Evolutionary conservation across 2,888 invertebrate genomes (phyloP).

Genomic region (Ametastegia equiseti): DNA sequence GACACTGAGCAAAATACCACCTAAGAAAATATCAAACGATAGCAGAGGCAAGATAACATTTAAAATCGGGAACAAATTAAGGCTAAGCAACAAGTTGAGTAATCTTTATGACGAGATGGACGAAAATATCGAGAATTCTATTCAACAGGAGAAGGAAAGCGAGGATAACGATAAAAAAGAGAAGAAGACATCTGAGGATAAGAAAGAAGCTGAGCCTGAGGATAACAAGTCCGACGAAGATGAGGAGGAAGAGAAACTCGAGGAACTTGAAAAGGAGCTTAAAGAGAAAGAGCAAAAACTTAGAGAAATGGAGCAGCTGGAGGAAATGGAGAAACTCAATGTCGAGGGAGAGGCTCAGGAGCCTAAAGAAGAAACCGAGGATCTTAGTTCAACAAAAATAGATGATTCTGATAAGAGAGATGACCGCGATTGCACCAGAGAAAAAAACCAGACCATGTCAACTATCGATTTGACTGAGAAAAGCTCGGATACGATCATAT

Average conservation of each 20-base stretch:
- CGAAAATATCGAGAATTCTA: conserved; percentile 62
- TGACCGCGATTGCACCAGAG: conserved; percentile 46
- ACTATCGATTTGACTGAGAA: conserved; percentile 57
- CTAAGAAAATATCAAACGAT: conserved; percentile 70
- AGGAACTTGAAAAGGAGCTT: conserved; percentile 72
- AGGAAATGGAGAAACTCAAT: conserved; percentile 47
- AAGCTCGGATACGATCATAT: conserved; percentile 55
- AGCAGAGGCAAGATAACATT: conserved; percentile 72
- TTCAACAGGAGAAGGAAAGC: conserved; percentile 60
- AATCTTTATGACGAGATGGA: conserved; percentile 69
- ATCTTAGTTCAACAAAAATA: background rate
- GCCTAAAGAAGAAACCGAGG: conserved; percentile 52
- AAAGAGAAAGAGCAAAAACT: conserved; percentile 49
- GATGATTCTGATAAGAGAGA: conserved; percentile 48
- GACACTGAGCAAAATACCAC: conserved; percentile 68
- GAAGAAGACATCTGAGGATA: conserved; percentile 43
- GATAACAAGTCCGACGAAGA: conserved; percentile 76
- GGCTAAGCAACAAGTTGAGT: conserved; percentile 68
- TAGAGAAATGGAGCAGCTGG: conserved; percentile 69
- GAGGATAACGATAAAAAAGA: conserved; percentile 53
- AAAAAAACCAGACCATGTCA: conserved; percentile 39
- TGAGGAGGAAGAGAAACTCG: conserved; percentile 59
- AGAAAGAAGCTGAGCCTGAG: background rate
- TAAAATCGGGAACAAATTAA: conserved; percentile 70
- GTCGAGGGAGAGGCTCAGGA: conserved; percentile 39